A percentile compares a stretch with the other conserved stretches of the same genome.
These are phyloP conservation scores for Nephrotoma appendiculata DNA, from an alignment of 2,888 invertebrate species.

Conservation along the genomic window DNA sequence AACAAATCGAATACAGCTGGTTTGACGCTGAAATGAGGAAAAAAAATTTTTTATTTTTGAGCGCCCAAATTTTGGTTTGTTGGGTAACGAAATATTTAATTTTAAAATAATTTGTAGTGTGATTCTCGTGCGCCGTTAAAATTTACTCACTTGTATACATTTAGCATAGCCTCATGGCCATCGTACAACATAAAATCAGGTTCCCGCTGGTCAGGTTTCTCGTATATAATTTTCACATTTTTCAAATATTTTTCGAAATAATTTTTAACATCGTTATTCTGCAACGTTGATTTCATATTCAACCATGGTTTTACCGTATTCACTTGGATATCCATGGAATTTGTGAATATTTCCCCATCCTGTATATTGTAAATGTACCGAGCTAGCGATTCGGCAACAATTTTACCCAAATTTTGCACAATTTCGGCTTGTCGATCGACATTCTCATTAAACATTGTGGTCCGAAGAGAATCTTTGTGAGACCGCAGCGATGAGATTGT, in stretches of 20 bases:
- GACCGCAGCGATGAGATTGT: slow-evolving; percentile 61
- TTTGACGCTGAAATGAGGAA: slow-evolving; percentile 63
- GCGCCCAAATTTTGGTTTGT: too few relatives aligned
- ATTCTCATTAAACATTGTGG: slow-evolving; percentile 26
- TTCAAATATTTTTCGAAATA: slow-evolving; percentile 60
- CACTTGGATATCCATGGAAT: slow-evolving; percentile 49
- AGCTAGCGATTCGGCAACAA: slow-evolving; percentile 72
- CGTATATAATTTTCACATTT: slow-evolving; percentile 54
- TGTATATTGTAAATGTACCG: slow-evolving; percentile 64
- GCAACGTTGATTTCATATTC: slow-evolving; percentile 48
- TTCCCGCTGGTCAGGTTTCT: slow-evolving; percentile 69
- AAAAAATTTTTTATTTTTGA: slow-evolving; percentile 8
- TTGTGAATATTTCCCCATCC: slow-evolving; percentile 50
- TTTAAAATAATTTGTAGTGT: neutral
- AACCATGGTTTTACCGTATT: slow-evolving; percentile 58
- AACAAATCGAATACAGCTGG: slow-evolving; percentile 97
- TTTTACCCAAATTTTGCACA: slow-evolving; percentile 43
- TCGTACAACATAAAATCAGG: slow-evolving; percentile 89
- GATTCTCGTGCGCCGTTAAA: neutral
- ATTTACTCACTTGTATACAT: slow-evolving; percentile 65
- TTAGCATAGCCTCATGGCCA: slow-evolving; percentile 60
- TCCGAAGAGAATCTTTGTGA: slow-evolving; percentile 24
- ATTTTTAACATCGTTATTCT: slow-evolving; percentile 57
- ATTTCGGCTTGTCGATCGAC: slow-evolving; percentile 12
- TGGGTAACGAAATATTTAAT: neutral